These are phyloP conservation scores for Trididemnum miniatum DNA, from an alignment of 23 tunicate genomes.

Conservation along the genomic window DNA sequence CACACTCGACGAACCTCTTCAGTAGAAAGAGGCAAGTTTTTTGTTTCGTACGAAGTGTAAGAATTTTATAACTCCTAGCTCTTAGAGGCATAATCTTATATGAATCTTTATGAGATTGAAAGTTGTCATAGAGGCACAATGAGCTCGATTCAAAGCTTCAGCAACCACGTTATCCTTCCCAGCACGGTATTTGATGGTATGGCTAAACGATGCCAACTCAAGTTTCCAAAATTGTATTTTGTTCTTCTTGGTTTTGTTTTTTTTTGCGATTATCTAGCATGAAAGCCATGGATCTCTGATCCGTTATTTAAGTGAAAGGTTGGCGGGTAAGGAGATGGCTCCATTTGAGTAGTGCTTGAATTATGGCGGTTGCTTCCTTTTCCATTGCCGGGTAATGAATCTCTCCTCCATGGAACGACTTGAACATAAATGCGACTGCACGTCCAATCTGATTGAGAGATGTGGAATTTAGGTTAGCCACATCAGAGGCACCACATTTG, in stretches of 20 bases:
- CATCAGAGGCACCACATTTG: constrained; percentile 34
- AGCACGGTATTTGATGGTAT: constrained; percentile 28
- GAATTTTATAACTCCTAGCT: constrained; percentile 11
- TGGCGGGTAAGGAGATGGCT: background rate
- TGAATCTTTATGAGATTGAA: background rate
- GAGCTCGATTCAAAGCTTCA: constrained; percentile 24
- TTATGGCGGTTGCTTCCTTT: constrained; percentile 45
- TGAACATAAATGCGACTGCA: constrained; percentile 36
- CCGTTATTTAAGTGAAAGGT: constrained; percentile 29
- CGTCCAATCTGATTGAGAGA: constrained; percentile 31
- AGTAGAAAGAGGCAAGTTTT: constrained; percentile 16
- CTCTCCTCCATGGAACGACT: constrained; percentile 6
- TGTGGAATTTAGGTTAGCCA: constrained; percentile 33
- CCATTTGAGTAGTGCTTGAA: constrained; percentile 51
- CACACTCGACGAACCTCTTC: constrained; percentile 28
- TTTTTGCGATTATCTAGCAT: constrained; percentile 43
- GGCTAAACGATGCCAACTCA: constrained; percentile 24
- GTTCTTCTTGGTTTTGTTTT: constrained; percentile 27
- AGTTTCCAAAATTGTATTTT: constrained; percentile 37
- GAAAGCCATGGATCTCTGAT: constrained; percentile 46
- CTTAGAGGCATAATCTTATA: background rate
- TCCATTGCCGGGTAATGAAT: constrained; percentile 38
- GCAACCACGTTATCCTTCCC: constrained; percentile 36
- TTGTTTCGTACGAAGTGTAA: constrained; percentile 16
- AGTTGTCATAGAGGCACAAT: background rate